These are phyloP conservation scores for Gerosis bhagava DNA, from an alignment of 2,888 invertebrate species.

Conservation along the genomic window DNA sequence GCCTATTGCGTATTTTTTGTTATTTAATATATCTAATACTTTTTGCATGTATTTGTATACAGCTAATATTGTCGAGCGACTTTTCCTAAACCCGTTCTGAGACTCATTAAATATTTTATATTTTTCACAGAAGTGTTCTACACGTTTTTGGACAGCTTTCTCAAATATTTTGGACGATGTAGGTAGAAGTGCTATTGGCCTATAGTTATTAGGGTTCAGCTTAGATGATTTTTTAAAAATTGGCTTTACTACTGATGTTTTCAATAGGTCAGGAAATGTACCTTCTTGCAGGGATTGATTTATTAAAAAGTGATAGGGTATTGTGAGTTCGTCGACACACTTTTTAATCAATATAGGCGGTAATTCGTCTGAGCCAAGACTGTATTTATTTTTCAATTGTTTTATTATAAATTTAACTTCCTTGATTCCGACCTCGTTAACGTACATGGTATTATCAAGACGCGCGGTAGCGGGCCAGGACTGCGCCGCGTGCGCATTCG, in stretches of 20 bases:
- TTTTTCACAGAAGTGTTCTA: conserved; percentile 7
- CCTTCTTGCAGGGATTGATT: conserved; percentile 8
- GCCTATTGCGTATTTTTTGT: conserved; percentile 26
- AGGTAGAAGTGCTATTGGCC: too few species aligned
- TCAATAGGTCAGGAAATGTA: conserved; percentile 4
- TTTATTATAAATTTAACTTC: background rate
- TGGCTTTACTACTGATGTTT: conserved; percentile 4
- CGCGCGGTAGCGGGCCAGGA: background rate
- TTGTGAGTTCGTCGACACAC: conserved; percentile 1
- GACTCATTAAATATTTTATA: conserved; percentile 1
- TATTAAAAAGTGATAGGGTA: background rate
- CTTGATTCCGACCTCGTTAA: background rate
- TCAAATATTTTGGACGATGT: conserved; percentile 24
- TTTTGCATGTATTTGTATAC: conserved; percentile 24
- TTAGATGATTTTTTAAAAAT: conserved; percentile 7
- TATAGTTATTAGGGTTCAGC: conserved; percentile 26
- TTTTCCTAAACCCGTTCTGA: conserved; percentile 12
- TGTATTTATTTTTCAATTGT: conserved; percentile 4
- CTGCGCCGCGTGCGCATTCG: background rate
- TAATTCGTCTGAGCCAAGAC: conserved; percentile 1
- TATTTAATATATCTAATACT: conserved; percentile 13
- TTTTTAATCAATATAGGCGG: conserved; percentile 3
- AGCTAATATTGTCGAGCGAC: conserved; percentile 24
- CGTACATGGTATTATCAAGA: background rate
- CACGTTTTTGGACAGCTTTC: background rate